Base-by-base conservation (phyloP, 2,888 invertebrate species). In the Aquatica leii region DNA sequence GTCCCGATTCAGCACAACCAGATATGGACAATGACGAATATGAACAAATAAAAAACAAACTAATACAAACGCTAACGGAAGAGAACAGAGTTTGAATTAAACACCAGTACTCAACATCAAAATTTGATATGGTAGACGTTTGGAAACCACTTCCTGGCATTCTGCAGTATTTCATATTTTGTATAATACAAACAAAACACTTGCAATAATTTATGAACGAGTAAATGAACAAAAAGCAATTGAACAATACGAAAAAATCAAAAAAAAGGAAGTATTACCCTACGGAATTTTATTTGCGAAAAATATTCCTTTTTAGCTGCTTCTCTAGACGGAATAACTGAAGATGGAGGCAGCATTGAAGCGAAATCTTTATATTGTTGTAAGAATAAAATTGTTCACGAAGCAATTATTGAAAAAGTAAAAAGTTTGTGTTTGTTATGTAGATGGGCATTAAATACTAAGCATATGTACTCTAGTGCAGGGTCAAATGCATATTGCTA, bases 401-500 rank as follows among this genome's bases (percentile, higher is more conserved):
- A 69, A 31, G 49, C 65, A 50, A 63, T 69, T 52, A 65, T 59
- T 1, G 8, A 5, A 21, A 34, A 3, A 34, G 24, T 24, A 56
- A 62, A 55, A 31, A 62, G 43, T 58, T 52, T 53, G 53, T 66
- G 40, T 31, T 35, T 59, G 55, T 59, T 58, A 20, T 61, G 69
- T 12, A 67, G 15, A 14, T 67, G 63, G 62, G 70, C 73, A 56
- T 69, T 71, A 48, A 65, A 68, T 11, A 1, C 15, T 46, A 46
- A 46, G 20, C 11, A 46, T 46, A 18, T 46, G 14, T 18, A 2
- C 17, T 34, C 24, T 1, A 51, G 12, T 51, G 9, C 51, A 51
- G 17, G 51, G 51, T 5, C 51, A 51, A 14, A 14, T 51, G 5
- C 34, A 51, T 24, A 24, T 24, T 6, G 24, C 24, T 24, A 24